Base-by-base conservation (phyloP, 1,140 invertebrate species). In the Liolophura sinensis region DNA sequence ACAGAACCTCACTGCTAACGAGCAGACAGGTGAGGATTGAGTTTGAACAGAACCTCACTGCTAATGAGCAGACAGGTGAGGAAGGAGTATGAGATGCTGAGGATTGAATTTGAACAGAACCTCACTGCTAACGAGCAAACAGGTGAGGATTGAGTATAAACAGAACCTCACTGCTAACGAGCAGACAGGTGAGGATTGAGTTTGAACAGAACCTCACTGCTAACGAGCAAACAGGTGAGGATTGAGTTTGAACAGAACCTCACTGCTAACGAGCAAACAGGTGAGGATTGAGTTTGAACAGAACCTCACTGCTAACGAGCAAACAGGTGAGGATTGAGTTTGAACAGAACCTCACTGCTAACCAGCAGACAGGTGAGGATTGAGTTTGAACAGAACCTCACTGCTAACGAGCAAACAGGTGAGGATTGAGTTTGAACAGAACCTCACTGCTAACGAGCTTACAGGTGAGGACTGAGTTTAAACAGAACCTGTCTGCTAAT, bases 41-140 rank as follows among this genome's bases (percentile, higher is more conserved):
- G 31, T 40, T 40, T 40, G 31, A 40, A 9, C 9, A 3, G 31
- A 40, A 40, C 31, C 31, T 40, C 3, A 40, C 31, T 40, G 31
- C 31, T 5, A 40, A 40, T 9, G 9, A 40, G 31, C 3, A 40
- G 3, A 40, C 31, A 40, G 9, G 31, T 40, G 3, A 40, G 31
- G 31, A 40, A 3, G 3, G 31, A 40, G 31, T 40, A 5, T 40
- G 3, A n/a, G n/a, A n/a, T n/a, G 91, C 82, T 98, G 58, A 88
- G 96, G 16, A 97, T 98, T 57, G 96, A 99, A 85, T 98, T 98
- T 86, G 97, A 99, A 85, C 96, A 98, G 83, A 98, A 97, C 83
- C 86, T 98, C 69, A 96, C 96, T 12, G 96, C 96, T 0, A 98
- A 98, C 84, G 96, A 98, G 85, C 96, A 98, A 85, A 98, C 95